Conservation (phyloP, 2,888 invertebrate species). For the Drosophila subsilvestris region DNA sequence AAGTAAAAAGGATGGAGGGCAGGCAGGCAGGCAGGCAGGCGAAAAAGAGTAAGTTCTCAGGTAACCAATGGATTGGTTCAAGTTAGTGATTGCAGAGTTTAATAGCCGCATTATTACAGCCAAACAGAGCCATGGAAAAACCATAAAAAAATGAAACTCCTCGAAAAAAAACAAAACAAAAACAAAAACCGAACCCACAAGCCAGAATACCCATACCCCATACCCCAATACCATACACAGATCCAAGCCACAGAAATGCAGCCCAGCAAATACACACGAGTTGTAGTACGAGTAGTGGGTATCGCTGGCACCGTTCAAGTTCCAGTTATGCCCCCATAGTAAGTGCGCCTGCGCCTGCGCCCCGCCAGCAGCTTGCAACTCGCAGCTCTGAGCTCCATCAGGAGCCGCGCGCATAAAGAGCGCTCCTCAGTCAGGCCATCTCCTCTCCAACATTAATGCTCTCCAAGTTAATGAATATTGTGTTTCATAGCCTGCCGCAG, state of each 20-base stretch:
- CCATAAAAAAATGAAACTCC: slow-evolving; percentile 61
- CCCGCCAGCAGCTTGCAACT: slow-evolving; percentile 1
- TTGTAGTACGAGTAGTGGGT: slow-evolving; percentile 10
- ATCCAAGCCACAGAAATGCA: slow-evolving; percentile 1
- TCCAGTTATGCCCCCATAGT: slow-evolving; percentile 41
- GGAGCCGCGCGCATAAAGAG: slow-evolving; percentile 23
- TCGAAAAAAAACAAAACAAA: slow-evolving; percentile 13
- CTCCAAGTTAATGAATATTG: slow-evolving; percentile 83
- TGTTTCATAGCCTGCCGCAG: slow-evolving; percentile 81
- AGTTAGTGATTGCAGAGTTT: slow-evolving; percentile 74
- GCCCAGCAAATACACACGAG: no score
- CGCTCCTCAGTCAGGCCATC: slow-evolving; percentile 14
- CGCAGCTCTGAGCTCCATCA: slow-evolving; percentile 10
- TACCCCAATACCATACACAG: slow-evolving; percentile 5
- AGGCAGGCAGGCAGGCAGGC: background rate
- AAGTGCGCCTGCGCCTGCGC: slow-evolving; percentile 20
- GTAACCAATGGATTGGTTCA: slow-evolving; percentile 78
- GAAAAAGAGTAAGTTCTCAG: slow-evolving; percentile 45
- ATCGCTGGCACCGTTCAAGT: slow-evolving; percentile 38
- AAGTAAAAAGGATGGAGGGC: slow-evolving; percentile 17
- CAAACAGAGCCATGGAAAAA: slow-evolving; percentile 69
- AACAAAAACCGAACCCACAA: slow-evolving; percentile 29
- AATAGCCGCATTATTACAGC: slow-evolving; percentile 80
- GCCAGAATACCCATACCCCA: slow-evolving; percentile 5
- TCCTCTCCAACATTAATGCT: slow-evolving; percentile 78